phyloP scores from a whole-genome alignment of 2,888 invertebrate species.

The Standfussiana lucernea region DNA sequence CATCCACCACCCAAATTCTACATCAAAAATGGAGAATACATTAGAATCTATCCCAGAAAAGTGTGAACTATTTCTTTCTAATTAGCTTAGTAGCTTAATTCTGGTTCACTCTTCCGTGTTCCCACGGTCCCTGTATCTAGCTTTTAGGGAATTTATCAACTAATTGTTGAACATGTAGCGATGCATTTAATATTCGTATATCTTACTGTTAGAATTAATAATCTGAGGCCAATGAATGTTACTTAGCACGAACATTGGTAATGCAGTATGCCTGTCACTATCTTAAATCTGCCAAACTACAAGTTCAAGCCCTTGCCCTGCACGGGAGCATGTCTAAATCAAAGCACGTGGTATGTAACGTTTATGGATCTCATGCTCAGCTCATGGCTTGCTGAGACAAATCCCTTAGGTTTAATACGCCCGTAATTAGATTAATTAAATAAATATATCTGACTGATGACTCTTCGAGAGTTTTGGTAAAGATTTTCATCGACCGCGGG shows the following conservation, averaged over 20 bases:
- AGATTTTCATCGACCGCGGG: too few relatives aligned
- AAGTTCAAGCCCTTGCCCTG: background rate
- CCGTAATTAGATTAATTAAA: background rate
- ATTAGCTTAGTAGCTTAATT: background rate
- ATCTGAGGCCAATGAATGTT: background rate
- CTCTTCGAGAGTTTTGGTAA: background rate
- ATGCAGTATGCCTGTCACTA: background rate
- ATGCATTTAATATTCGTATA: background rate
- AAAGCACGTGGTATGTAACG: background rate
- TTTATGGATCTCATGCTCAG: background rate
- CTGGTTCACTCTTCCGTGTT: background rate
- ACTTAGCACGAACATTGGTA: background rate
- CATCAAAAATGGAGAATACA: conserved; percentile 38
- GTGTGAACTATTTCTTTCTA: too few relatives aligned
- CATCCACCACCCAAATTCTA: background rate
- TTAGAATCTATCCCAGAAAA: conserved; percentile 16
- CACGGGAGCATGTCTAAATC: background rate
- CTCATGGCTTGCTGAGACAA: background rate
- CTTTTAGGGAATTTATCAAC: background rate
- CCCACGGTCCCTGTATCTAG: background rate
- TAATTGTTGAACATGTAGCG: background rate
- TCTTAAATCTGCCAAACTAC: background rate
- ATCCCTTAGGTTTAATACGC: background rate
- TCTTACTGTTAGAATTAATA: background rate
- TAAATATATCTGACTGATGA: too few relatives aligned